phyloP scores from a whole-genome alignment of 2,888 invertebrate genomes.

The Eremobia ochroleuca region DNA sequence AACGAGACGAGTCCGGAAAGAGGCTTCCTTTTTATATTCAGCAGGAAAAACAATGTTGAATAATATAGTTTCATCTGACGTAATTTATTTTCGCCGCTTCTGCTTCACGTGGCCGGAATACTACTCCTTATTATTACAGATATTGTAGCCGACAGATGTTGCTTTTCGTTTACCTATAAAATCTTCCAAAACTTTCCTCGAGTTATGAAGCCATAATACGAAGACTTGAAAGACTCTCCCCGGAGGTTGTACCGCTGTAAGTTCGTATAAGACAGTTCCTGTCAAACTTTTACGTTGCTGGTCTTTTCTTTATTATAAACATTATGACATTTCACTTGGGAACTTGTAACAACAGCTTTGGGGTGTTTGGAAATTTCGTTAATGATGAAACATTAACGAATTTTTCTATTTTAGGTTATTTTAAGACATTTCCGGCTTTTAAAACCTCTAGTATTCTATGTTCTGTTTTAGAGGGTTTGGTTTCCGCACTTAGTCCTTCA shows the following conservation, averaged over 20 bases:
- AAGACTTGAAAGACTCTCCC: slow-evolving; percentile 65
- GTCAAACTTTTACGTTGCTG: slow-evolving; percentile 51
- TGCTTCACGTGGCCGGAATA: slow-evolving; percentile 54
- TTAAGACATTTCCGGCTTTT: not conserved
- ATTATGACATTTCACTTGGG: slow-evolving; percentile 27
- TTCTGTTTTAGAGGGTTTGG: too few relatives aligned
- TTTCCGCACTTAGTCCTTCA: too few relatives aligned
- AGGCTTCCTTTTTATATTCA: slow-evolving; percentile 30
- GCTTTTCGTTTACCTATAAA: slow-evolving; percentile 70
- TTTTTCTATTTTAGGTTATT: not conserved
- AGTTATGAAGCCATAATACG: slow-evolving; percentile 68
- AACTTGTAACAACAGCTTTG: slow-evolving; percentile 10
- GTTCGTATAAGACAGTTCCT: slow-evolving; percentile 55
- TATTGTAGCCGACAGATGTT: slow-evolving; percentile 73
- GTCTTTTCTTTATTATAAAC: slow-evolving; percentile 40
- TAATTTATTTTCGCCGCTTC: slow-evolving; percentile 61
- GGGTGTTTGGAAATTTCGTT: not conserved
- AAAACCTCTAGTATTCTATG: not conserved
- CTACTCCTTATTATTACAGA: slow-evolving; percentile 62
- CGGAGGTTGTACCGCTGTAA: slow-evolving; percentile 46
- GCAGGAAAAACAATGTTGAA: slow-evolving; percentile 54
- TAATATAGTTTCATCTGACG: slow-evolving; percentile 55
- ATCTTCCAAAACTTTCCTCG: slow-evolving; percentile 61
- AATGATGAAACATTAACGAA: too few relatives aligned
- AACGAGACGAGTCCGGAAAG: not conserved